Evolutionary conservation across 2,888 invertebrate species (phyloP), one percentile per base, ranked within the genome.

Genomic region (Parthenolecanium corni): DNA sequence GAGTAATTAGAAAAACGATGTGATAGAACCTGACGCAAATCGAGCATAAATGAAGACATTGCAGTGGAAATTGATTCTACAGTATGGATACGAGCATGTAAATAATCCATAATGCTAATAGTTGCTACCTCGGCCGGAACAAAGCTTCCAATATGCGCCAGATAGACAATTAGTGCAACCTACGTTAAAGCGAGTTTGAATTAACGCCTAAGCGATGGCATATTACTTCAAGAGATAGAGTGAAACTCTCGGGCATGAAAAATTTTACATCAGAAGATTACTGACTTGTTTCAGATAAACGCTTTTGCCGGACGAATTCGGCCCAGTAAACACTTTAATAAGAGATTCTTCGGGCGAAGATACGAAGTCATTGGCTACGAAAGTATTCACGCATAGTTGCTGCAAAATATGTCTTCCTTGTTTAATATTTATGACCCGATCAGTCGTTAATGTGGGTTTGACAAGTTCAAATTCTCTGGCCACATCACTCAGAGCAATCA

Each of bases 221-320:
- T 6, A 31, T 4, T n/a, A 31, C 4, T 31, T 31, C 31, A 31
- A 31, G 9, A 31, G 31, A 31, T 31, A 31, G 9, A 31, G 31
- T 9, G 4, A 31, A 31, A 31, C 9, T 31, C 31, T 6, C 31
- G 31, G 9, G n/a, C n/a, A n/a, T n/a, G n/a, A n/a, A n/a, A 52
- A 18, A 31, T 25, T 53, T 24, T 42, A 62, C 47, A n/a, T n/a
- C n/a, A n/a, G n/a, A n/a, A n/a, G 14, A 64, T 65, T 49, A 78
- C 76, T 6, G 64, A 80, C 79, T 76, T 92, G 90, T 74, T 92
- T 93, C 71, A 95, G 77, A 73, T 89, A 95, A 25, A 93, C 82
- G 65, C 89, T 93, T 74, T 95, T 96, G 2, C 95, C 95, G 70
- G 89, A 87, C 1, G 89, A 84, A 74, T 94, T 95, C 0, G 94